Base-by-base conservation (phyloP, 2,888 invertebrate genomes). In the Dione vanillae region DNA sequence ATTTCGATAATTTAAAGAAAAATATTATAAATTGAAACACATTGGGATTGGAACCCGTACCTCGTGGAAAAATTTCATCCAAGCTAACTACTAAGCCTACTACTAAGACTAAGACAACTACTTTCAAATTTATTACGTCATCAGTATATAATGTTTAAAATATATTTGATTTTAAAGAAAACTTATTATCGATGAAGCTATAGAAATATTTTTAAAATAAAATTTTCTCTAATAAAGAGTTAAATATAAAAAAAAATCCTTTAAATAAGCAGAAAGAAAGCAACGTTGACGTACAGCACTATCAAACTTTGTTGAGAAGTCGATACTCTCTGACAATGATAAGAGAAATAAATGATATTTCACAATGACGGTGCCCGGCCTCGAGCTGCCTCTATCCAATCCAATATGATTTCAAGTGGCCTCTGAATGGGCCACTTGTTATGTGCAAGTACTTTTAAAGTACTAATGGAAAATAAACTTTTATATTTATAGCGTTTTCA, bases 341-440 rank as follows among this genome's bases (percentile, higher is more conserved):
- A 88, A 88, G 86, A 84, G 84, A 86, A 87, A 88, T 89, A 88
- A 88, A 89, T 87, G 85, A 88, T 81, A 82, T 85, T 86, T 82
- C 80, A 81, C 82, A 81, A 82, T 82, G 81, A 81, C 78, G 74
- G 76, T 80, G 80, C 84, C 73, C 71, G 68, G 67, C 65, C n/a
- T 72, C 72, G 71, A 70, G 74, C 69, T 71, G 74, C 62, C 73
- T 74, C 74, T 74, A 75, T 77, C 74, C 77, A 73, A 77, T 77
- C 71, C 73, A 69, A 73, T 76, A 74, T 76, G 77, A 76, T 76
- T 75, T 72, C 67, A 72, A 74, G 74, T 72, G 67, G 43, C 67
- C 65, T 64, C 59, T 70, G 72, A 67, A 72, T 72, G 65, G 67
- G 64, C 61, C 66, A 69, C 66, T 71, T 67, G 69, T 61, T 72